Evolutionary conservation across 2,888 invertebrate species (phyloP), one percentile per base, ranked within the genome.

Genomic region (Sthenelais limicola): DNA sequence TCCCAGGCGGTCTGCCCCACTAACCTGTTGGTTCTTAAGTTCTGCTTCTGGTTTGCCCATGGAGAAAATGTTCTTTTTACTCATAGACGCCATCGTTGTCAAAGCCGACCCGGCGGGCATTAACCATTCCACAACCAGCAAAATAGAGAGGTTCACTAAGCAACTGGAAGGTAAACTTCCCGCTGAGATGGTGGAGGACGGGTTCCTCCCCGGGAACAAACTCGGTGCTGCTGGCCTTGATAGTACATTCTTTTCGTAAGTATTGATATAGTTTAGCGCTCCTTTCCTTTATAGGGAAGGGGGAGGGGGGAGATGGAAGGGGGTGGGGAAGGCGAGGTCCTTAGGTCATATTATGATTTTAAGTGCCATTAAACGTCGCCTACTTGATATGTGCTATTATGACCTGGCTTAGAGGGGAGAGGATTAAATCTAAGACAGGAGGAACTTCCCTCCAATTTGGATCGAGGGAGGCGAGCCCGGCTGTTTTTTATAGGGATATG

Each of bases 211-310:
- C 0, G 94, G 94, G 0, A 93, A 94, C 88, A 89, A 89, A 3
- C 88, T 90, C 71, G 93, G 93, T 0, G 93, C 93, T 0, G 93
- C 91, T 18, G 94, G 94, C 0, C 88, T 93, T 0, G 93, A 94
- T 83, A 92, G 93, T 0, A 89, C 91, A 0, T 88, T 94, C 26
- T 94, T 91, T 88, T 88, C 91, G 81, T 88, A 83, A 78, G 81
- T 83, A n/a, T 52, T 3, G 2, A 5, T 3, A 24, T 15, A 52
- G 24, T n/a, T n/a, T n/a, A n/a, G n/a, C n/a, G n/a, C n/a, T n/a
- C n/a, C n/a, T n/a, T n/a, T n/a, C n/a, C n/a, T n/a, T n/a, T n/a
- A n/a, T n/a, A n/a, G n/a, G n/a, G n/a, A n/a, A n/a, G n/a, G n/a
- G n/a, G n/a, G n/a, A n/a, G n/a, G n/a, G n/a, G n/a, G n/a, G n/a